Conservation (phyloP, 2,113 vertebrate genomes). For the Campylomormyrus numenius region DNA sequence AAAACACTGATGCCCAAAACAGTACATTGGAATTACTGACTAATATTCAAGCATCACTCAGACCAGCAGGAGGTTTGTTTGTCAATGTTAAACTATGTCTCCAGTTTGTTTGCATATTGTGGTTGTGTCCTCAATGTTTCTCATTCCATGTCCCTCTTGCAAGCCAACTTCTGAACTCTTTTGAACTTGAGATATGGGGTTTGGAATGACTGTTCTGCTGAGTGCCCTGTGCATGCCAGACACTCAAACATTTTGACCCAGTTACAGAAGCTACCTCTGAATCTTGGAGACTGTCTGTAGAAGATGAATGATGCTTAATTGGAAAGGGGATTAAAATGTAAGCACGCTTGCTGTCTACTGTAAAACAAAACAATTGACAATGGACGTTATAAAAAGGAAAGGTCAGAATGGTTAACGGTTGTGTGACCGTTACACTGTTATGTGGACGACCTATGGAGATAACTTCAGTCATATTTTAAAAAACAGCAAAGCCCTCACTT, state of each 20-base stretch:
- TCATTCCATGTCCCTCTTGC: constrained; percentile 55
- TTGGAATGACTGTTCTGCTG: constrained; percentile 25
- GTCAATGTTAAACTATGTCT: constrained; percentile 44
- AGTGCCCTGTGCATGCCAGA: constrained; percentile 23
- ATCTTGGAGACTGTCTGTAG: not conserved
- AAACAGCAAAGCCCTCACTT: not conserved
- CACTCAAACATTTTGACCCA: constrained; percentile 6
- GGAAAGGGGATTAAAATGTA: not conserved
- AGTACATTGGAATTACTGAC: not conserved
- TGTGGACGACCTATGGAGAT: not conserved
- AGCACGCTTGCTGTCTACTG: not conserved
- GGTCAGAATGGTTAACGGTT: constrained; percentile 20
- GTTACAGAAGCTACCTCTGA: not conserved
- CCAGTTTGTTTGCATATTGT: constrained; percentile 39
- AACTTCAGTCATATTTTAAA: not conserved
- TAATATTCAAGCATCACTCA: constrained; percentile 55
- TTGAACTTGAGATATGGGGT: constrained; percentile 36
- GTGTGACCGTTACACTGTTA: not conserved
- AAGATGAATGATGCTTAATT: not conserved
- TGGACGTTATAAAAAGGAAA: constrained; percentile 15
- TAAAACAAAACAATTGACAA: not conserved
- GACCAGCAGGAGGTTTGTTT: constrained; percentile 35
- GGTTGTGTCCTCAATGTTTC: constrained; percentile 37
- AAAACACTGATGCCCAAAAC: not conserved
- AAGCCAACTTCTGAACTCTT: constrained; percentile 43